Evolutionary conservation across 2,888 invertebrate genomes (phyloP).

Genomic region (Machimus atricapillus): DNA sequence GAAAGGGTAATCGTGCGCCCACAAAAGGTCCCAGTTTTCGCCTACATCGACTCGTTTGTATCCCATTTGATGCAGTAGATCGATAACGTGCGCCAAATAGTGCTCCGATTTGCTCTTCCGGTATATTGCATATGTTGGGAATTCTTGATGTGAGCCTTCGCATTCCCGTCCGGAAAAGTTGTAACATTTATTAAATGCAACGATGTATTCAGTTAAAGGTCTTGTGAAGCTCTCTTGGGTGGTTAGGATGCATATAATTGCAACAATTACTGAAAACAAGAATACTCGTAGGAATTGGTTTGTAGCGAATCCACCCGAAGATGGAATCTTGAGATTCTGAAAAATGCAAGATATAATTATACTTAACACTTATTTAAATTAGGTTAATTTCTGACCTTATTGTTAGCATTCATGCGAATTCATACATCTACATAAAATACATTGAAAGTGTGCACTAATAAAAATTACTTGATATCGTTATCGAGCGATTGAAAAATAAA

Average conservation of each 20-base stretch:
- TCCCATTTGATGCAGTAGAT: conserved; percentile 78
- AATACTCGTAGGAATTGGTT: neutral
- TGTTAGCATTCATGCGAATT: no score
- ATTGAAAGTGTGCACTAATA: no score
- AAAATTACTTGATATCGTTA: no score
- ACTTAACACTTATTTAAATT: neutral
- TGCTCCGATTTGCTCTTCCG: conserved; percentile 66
- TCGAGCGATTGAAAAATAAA: no score
- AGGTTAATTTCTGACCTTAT: no score
- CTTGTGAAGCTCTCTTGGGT: neutral
- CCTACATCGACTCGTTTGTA: conserved; percentile 68
- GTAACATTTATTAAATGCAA: neutral
- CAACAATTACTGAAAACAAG: neutral
- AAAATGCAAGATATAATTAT: neutral
- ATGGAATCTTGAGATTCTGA: neutral
- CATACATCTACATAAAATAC: no score
- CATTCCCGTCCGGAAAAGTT: neutral
- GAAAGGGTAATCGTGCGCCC: conserved; percentile 96
- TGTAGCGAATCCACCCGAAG: neutral
- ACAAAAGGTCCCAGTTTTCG: conserved; percentile 83
- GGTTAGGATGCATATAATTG: neutral
- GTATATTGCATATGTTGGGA: conserved; percentile 68
- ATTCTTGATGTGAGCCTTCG: neutral
- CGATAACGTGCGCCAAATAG: conserved; percentile 75
- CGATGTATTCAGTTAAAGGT: neutral